Base-by-base conservation (phyloP, 2,888 invertebrate species). In the Diaprepes abbreviatus region DNA sequence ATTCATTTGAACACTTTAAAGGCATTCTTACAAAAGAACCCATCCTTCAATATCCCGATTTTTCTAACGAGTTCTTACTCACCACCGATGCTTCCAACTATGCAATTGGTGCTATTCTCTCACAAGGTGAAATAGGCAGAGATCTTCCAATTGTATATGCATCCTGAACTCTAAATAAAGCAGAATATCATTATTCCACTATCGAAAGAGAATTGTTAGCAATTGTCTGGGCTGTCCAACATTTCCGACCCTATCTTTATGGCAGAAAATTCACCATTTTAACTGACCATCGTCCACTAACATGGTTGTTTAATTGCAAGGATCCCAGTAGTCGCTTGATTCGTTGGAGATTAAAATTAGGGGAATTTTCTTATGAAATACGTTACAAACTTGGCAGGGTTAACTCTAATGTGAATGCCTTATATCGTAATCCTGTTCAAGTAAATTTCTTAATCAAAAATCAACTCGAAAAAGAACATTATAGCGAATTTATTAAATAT, bases 251-350 rank as follows among this genome's bases (percentile, higher is more conserved):
- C 2, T 79, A 80, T 64, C 35, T 80, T 6, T 77, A 74, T 38
- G 80, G 79, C 6, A 74, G 73, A 21, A 75, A 77, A 60, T 84
- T 85, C 33, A 77, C 66, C 0, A 82, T 85, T 0, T 76, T 80
- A 2, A 84, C 82, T 0, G 84, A 85, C 58, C 84, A 84, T 65
- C 74, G 79, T 57, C 81, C 82, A 0, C n/a, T n/a, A n/a, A n/a
- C n/a, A n/a, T n/a, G n/a, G n/a, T n/a, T n/a, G n/a, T n/a, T n/a
- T n/a, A n/a, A 60, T 83, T 52, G 83, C 0, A 83, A 83, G 73
- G 81, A 83, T 7, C 82, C 82, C 0, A 81, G 79, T 24, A 79
- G 80, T 0, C 72, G 76, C 50, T 50, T 82, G 2, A 76, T 82
- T 71, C 69, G 83, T 3, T 84, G 82, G 83, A 66, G 78, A 12